Base-by-base conservation (phyloP, 2,113 vertebrate genomes). In the Ascaphus truei region DNA sequence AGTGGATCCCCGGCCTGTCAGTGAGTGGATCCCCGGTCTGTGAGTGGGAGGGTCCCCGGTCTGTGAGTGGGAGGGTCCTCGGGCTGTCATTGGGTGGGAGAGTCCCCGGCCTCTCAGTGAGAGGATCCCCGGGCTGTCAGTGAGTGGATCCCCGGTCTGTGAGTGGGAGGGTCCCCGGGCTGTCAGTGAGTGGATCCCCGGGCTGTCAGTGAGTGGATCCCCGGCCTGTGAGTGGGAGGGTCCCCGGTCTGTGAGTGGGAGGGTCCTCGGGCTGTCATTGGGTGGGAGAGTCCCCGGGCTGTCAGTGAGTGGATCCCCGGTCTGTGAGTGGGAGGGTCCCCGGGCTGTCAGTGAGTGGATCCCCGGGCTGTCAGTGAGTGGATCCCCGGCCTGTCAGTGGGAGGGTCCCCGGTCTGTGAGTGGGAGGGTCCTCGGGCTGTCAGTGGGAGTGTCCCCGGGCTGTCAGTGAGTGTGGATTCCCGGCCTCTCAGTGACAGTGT, bases 271-370 rank as follows among this genome's bases (percentile, higher is more conserved):
- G 1, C n/a, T 2, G 1, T 23, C 9, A 3, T 45, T 76, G 76
- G 71, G 67, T 48, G 60, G 77, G 71, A n/a, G 16, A 10, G n/a
- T 2, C 2, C 7, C 7, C 31, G 31, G 22, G n/a, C 1, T 1
- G 1, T 23, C 6, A 72, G 88, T 86, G 84, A 88, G 88, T 89
- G 83, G 84, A 71, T 76, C 76, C 72, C 25, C 59, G 74, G 73
- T 77, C 74, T n/a, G n/a, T n/a, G n/a, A 89, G 77, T 69, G 94
- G 95, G 93, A 93, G 94, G 85, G 94, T 94, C 78, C 96, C 93
- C 26, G 95, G 93, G 58, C 88, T 93, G 48, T 79, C 95, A 34
- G 95, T 91, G 73, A 93, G 93, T 18, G 91, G 93, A 80, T 86
- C 93, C 61, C 92, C 91, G 75, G 88, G 93, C 33, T 96, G 95